These are phyloP conservation scores for Eupithecia insigniata DNA, from an alignment of 2,888 invertebrate species.

Conservation along the genomic window DNA sequence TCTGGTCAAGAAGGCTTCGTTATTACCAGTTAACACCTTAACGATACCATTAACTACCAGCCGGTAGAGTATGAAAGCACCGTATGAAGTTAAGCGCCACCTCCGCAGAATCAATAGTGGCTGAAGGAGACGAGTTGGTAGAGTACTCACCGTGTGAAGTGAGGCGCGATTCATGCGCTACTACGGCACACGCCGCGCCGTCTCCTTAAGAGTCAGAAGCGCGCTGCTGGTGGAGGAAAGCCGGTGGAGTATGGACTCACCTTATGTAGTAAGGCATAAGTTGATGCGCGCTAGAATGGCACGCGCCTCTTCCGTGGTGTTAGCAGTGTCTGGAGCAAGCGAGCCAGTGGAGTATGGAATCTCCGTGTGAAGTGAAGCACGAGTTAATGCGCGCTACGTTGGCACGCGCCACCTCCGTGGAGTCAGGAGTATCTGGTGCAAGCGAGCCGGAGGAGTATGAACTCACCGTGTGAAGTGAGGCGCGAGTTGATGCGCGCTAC, in stretches of 20 bases:
- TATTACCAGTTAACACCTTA: not conserved
- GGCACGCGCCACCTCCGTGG: slow-evolving; percentile 73
- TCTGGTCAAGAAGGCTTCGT: not conserved
- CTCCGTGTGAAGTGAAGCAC: slow-evolving; percentile 65
- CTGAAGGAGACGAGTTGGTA: not conserved
- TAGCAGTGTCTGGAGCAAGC: slow-evolving; percentile 54
- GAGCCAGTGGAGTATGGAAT: not conserved
- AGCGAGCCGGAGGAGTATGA: not conserved
- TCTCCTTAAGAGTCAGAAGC: slow-evolving; percentile 59
- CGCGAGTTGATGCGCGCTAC: slow-evolving; percentile 75
- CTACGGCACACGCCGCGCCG: slow-evolving; percentile 74
- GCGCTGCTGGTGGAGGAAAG: slow-evolving; percentile 60
- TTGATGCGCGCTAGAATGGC: slow-evolving; percentile 75
- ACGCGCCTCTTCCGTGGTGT: slow-evolving; percentile 72
- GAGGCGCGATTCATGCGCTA: slow-evolving; percentile 74
- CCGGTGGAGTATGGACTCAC: not conserved
- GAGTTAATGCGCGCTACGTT: slow-evolving; percentile 76
- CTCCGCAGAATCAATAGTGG: too few species aligned
- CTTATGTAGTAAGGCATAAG: slow-evolving; percentile 68
- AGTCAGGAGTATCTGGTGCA: slow-evolving; percentile 64
- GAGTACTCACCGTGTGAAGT: slow-evolving; percentile 55
- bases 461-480: slow-evolving; percentile 74
- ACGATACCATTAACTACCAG: not conserved
- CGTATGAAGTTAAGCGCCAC: too few species aligned
- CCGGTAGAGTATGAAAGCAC: not conserved